Base-by-base conservation (phyloP, 1,140 invertebrate species). In the Halictus rubicundus region DNA sequence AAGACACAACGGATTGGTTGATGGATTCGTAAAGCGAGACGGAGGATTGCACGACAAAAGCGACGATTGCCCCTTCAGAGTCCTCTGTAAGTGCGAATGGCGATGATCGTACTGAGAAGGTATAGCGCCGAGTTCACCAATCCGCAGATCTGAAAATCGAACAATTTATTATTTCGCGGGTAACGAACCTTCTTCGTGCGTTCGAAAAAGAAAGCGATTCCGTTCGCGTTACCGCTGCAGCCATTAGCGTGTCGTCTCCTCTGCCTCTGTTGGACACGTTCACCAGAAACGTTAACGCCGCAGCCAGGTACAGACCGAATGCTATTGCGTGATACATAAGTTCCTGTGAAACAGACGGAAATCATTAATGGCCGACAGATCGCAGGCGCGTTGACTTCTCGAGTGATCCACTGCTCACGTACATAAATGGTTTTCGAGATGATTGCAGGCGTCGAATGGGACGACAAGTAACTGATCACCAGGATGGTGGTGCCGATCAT, bases 401-500 rank as follows among this genome's bases (percentile, higher is more conserved):
- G 1, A 25, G 0, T 54, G 59, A 42, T 25, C 27, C 42, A 7
- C 16, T 32, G 96, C 97, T 97, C 94, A 97, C 97, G 89, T 32
- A 32, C 32, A 32, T 96, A 97, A 78, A 97, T 95, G 7, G 96
- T 97, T 93, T 97, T 98, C 0, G 96, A 94, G 78, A 98, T 95
- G 79, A 97, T 96, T 21, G 96, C 95, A 9, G 96, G 96, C 0
- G 96, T 96, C 12, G 96, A 95, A 54, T 97, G 93, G 2, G 96
- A 97, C 16, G 95, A 91, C 1, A 97, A 82, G 85, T 96, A 97
- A 16, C 97, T 95, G 9, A 96, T 85, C 14, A 97, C 89, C 32
- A 97, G 89, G 78, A 96, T 94, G 78, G 96, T 95, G 9, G 96
- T 97, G 16, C 95, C 95, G 74, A 97, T 95, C 86, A 97, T 94